Evolutionary conservation across 1,140 invertebrate species (phyloP).

Genomic region (Drosophila elegans): DNA sequence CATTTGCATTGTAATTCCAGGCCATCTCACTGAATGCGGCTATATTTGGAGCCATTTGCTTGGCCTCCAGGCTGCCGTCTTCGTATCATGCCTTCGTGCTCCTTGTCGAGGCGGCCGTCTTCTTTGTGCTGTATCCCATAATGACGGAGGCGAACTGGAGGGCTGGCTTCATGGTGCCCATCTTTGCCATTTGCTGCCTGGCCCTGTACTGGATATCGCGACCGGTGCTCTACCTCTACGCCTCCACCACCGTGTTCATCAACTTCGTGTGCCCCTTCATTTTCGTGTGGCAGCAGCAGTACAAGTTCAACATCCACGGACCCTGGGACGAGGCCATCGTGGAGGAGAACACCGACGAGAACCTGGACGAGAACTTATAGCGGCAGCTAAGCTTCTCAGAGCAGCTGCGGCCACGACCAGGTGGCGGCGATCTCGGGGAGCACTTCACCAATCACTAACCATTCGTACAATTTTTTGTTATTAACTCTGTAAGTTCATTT

Average conservation of each 20-base stretch:
- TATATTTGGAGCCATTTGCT: slow-evolving; percentile 96
- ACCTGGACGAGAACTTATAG: slow-evolving; percentile 80
- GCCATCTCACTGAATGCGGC: slow-evolving; percentile 95
- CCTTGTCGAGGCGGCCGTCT: slow-evolving; percentile 92
- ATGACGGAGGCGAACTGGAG: slow-evolving; percentile 88
- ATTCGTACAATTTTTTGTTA: slow-evolving; percentile 13
- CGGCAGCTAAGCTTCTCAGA: slow-evolving; percentile 70
- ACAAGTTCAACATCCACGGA: slow-evolving; percentile 97
- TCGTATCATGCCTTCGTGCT: slow-evolving; percentile 95
- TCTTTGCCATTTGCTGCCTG: slow-evolving; percentile 59
- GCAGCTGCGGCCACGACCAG: slow-evolving; percentile 35
- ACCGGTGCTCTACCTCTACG: slow-evolving; percentile 87
- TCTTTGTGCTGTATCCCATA: slow-evolving; percentile 95
- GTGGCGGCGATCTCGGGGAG: slow-evolving; percentile 61
- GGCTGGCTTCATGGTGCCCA: slow-evolving; percentile 68
- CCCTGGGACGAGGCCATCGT: slow-evolving; percentile 97
- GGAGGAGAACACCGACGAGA: slow-evolving; percentile 85
- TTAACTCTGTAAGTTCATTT: slow-evolving; percentile 3
- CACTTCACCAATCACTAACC: slow-evolving; percentile 31
- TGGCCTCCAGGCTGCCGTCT: slow-evolving; percentile 94
- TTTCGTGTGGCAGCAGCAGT: slow-evolving; percentile 92
- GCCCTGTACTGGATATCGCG: slow-evolving; percentile 87
- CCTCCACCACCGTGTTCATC: slow-evolving; percentile 88
- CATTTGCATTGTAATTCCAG: background rate
- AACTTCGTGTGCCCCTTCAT: slow-evolving; percentile 91